phyloP scores from a whole-genome alignment of 1,140 invertebrate species.

The Drosophila rufa region DNA sequence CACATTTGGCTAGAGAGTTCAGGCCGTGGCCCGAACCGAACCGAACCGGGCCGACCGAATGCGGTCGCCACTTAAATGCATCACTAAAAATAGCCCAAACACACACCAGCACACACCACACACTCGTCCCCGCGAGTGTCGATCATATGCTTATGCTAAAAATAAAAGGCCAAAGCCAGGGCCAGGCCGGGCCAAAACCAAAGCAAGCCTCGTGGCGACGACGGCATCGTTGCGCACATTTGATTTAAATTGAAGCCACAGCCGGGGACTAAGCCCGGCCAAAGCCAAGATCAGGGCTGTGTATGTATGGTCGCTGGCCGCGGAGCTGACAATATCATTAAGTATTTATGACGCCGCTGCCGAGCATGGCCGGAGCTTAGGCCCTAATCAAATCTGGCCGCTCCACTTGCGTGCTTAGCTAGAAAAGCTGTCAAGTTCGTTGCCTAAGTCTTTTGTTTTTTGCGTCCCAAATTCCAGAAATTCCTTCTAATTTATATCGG shows the following conservation, averaged over 20 bases:
- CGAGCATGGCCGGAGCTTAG: slow-evolving; percentile 48
- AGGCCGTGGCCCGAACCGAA: slow-evolving; percentile 45
- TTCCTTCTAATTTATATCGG: slow-evolving; percentile 8
- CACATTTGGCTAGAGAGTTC: slow-evolving; percentile 80
- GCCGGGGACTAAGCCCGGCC: slow-evolving; percentile 24
- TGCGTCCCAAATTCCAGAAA: slow-evolving; percentile 18
- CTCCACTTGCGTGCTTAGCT: slow-evolving; percentile 57
- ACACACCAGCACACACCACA: slow-evolving; percentile 23
- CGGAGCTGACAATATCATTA: slow-evolving; percentile 75
- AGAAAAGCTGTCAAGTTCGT: slow-evolving; percentile 72
- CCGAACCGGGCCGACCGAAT: slow-evolving; percentile 21
- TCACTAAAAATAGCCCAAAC: slow-evolving; percentile 74
- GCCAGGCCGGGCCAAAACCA: slow-evolving; percentile 9
- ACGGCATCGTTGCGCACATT: slow-evolving; percentile 70
- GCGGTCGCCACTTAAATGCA: slow-evolving; percentile 77
- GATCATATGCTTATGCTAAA: slow-evolving; percentile 77
- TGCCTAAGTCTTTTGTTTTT: slow-evolving; percentile 64
- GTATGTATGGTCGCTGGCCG: slow-evolving; percentile 39
- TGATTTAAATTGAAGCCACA: slow-evolving; percentile 80
- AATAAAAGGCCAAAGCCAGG: slow-evolving; percentile 62
- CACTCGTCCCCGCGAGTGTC: slow-evolving; percentile 43
- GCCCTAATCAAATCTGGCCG: slow-evolving; percentile 59
- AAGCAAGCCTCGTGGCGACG: slow-evolving; percentile 44
- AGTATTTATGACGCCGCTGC: slow-evolving; percentile 73
- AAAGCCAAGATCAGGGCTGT: slow-evolving; percentile 64